Evolutionary conservation across 2,888 invertebrate genomes (phyloP), one percentile per base, ranked within the genome.

Genomic region (Xanthorhoe designata): DNA sequence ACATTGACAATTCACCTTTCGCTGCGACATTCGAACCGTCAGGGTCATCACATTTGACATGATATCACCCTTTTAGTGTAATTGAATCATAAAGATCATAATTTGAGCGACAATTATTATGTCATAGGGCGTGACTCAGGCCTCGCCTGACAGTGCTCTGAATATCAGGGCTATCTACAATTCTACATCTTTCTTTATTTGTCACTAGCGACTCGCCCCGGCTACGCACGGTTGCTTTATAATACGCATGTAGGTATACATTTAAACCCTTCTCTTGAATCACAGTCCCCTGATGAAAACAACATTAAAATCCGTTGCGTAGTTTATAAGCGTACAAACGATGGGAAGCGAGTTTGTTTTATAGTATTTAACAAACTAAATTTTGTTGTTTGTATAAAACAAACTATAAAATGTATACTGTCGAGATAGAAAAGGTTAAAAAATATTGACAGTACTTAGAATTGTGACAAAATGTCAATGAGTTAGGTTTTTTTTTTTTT

Each of bases 1-100:
- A 69, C 73, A 73, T 69, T 73, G 73, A 66, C 68, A 66, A 53
- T 59, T 66, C 61, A 59, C 66, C 60, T 68, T 71, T 69, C 52
- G 49, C 66, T 53, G 65, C 68, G 32, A 62, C 71, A 69, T 68
- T 72, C 66, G 49, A 35, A 17, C 32, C 18, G 55, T 42, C 68
- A 66, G 73, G 71, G 69, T 69, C 68, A 65, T 38, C 65, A 56
- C 62, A 52, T 54, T 64, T 47, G 55, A 58, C 57, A 69, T 55
- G 49, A 64, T 19, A 10, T 45, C 29, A 68, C 68, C 69, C 66
- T 65, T 71, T 70, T 42, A 59, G 15, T 10, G 13, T 57, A 65
- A 69, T 69, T 65, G 64, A 55, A 24, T 51, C 53, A 18, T 61
- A 55, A 63, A 52, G 19, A 47, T 59, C 53, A 42, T 53, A 62